Percentiles rank a stretch among this genome's conserved stretches.
Evolutionary conservation across 1,140 invertebrate genomes (phyloP).

Genomic region (Ephestia elutella): DNA sequence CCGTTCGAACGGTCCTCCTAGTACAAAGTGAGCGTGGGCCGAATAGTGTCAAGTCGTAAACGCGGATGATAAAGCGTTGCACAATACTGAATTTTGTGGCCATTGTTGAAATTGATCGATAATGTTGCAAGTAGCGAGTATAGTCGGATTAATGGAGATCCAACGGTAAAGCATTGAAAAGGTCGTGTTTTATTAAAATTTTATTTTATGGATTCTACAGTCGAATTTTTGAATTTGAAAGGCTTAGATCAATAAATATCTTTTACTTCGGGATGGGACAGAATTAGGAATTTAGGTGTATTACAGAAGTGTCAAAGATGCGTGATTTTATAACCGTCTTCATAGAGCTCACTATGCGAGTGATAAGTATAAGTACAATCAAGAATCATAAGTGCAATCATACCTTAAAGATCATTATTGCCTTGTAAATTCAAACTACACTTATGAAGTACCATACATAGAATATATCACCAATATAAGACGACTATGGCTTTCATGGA

Average conservation of each 20-base stretch:
- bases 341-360: too few relatives aligned
- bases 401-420: too few relatives aligned
- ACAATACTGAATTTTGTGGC: slow-evolving; percentile 7
- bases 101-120: slow-evolving; percentile 11
- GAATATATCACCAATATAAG: too few relatives aligned
- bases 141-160: not conserved
- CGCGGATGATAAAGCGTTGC: slow-evolving; percentile 4
- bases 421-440: too few relatives aligned
- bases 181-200: not conserved
- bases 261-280: too few relatives aligned
- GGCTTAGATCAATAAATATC: not conserved
- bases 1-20: not conserved
- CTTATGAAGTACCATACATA: too few relatives aligned
- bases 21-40: not conserved
- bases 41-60: slow-evolving; percentile 4
- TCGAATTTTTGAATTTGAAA: not conserved
- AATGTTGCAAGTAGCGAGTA: not conserved
- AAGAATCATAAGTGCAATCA: too few relatives aligned
- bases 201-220: not conserved
- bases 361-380: too few relatives aligned
- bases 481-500: too few relatives aligned
- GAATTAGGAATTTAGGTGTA: too few relatives aligned
- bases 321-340: too few relatives aligned
- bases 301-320: too few relatives aligned
- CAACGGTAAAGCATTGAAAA: not conserved